These are phyloP conservation scores for Perodicticus potto DNA, from an alignment of 2,797 vertebrate species.

Conservation along the genomic window DNA sequence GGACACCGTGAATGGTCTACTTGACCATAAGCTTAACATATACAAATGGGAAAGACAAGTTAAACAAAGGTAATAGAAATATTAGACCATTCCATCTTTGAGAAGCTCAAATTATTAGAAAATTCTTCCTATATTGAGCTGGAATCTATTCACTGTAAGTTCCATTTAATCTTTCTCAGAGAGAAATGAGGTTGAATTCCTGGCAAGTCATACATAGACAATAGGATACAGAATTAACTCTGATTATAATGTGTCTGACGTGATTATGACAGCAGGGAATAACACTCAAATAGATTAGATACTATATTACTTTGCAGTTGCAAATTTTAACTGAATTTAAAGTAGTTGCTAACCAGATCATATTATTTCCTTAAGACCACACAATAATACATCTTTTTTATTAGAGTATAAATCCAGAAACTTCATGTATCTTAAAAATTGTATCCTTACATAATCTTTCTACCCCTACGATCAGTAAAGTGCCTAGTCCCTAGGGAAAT, in stretches of 20 bases:
- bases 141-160: background rate
- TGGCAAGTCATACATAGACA: background rate
- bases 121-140: background rate
- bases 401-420: background rate
- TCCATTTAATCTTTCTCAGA: background rate
- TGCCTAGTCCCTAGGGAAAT: background rate
- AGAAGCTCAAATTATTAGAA: background rate
- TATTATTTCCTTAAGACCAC: slow-evolving; percentile 6
- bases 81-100: background rate
- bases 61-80: background rate
- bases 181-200: slow-evolving; percentile 39
- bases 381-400: background rate
- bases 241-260: background rate
- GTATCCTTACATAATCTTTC: background rate
- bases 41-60: background rate
- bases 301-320: background rate
- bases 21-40: background rate
- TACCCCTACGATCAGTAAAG: background rate
- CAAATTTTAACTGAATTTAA: slow-evolving; percentile 47
- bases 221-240: slow-evolving; percentile 12
- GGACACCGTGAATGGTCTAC: background rate
- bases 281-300: background rate
- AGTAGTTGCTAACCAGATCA: background rate
- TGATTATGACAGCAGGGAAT: background rate
- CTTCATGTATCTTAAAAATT: background rate